Percentiles rank a stretch among this genome's conserved stretches.
phyloP scores from a whole-genome alignment of 2,797 vertebrate genomes.

The Epinephelus malabaricus region DNA sequence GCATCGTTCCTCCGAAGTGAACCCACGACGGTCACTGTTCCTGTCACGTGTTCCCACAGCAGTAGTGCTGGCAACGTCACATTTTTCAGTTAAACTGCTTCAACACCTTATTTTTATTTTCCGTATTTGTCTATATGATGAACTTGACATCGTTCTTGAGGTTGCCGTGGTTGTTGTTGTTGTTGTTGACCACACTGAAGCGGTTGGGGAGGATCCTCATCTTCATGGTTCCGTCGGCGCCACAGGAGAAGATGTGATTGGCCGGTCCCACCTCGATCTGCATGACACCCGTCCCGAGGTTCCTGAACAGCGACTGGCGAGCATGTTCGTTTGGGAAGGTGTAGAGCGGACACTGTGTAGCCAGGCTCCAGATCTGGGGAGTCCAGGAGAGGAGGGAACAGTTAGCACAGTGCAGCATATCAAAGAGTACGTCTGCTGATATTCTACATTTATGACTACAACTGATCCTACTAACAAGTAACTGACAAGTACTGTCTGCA shows the following conservation, averaged over 20 bases:
- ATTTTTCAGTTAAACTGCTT: neutral
- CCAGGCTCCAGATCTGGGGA: conserved; percentile 91
- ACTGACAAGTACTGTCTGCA: neutral
- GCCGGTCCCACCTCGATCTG: conserved; percentile 95
- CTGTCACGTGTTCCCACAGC: neutral
- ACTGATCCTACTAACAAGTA: neutral
- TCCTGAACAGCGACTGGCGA: conserved; percentile 97
- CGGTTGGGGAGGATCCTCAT: conserved; percentile 94
- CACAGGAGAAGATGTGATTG: conserved; percentile 97
- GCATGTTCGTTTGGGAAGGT: conserved; percentile 94
- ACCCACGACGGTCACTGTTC: neutral
- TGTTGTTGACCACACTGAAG: conserved; percentile 81
- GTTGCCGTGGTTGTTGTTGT: conserved; percentile 82
- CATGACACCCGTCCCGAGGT: conserved; percentile 98
- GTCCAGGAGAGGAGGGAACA: neutral
- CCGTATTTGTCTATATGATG: conserved; percentile 85
- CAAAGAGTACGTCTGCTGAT: neutral
- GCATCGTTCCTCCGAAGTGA: neutral
- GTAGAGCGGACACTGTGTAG: conserved; percentile 90
- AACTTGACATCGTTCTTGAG: conserved; percentile 92
- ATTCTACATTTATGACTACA: neutral
- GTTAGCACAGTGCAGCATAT: neutral
- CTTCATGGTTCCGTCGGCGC: conserved; percentile 98
- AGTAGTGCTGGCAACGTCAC: conserved; percentile 13
- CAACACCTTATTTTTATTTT: neutral